These are phyloP conservation scores for Archips xylosteana DNA, from an alignment of 2,888 invertebrate species.

Conservation along the genomic window DNA sequence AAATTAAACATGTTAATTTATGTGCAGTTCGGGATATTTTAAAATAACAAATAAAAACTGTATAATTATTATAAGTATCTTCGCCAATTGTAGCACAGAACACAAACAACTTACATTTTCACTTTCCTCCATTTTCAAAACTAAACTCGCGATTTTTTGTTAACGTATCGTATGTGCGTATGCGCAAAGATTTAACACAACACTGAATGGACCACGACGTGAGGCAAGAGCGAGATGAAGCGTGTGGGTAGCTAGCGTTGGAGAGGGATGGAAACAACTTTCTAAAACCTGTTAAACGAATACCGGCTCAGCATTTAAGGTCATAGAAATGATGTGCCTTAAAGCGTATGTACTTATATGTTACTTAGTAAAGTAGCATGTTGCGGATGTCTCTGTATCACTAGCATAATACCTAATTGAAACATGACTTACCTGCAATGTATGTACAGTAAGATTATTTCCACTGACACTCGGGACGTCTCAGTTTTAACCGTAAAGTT, in stretches of 20 bases:
- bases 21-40: too few relatives aligned
- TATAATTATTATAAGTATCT: background rate
- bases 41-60: too few relatives aligned
- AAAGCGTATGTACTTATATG: background rate
- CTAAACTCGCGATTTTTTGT: constrained; percentile 22
- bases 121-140: constrained; percentile 46
- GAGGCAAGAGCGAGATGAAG: constrained; percentile 54
- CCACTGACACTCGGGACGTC: too few relatives aligned
- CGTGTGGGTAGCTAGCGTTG: constrained; percentile 38
- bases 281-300: constrained; percentile 71
- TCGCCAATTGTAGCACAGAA: constrained; percentile 38
- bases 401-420: too few relatives aligned
- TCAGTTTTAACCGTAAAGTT: too few relatives aligned
- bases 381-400: too few relatives aligned
- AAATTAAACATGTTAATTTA: too few relatives aligned
- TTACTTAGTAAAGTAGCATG: background rate
- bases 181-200: constrained; percentile 54
- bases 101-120: constrained; percentile 46
- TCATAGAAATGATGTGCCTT: constrained; percentile 58
- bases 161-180: constrained; percentile 44
- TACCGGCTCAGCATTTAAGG: constrained; percentile 68
- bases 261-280: constrained; percentile 66
- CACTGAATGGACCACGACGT: constrained; percentile 54
- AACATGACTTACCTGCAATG: too few relatives aligned
- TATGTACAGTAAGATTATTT: too few relatives aligned